Conservation (phyloP, 2,888 invertebrate species). For the Nasonia oneida region DNA sequence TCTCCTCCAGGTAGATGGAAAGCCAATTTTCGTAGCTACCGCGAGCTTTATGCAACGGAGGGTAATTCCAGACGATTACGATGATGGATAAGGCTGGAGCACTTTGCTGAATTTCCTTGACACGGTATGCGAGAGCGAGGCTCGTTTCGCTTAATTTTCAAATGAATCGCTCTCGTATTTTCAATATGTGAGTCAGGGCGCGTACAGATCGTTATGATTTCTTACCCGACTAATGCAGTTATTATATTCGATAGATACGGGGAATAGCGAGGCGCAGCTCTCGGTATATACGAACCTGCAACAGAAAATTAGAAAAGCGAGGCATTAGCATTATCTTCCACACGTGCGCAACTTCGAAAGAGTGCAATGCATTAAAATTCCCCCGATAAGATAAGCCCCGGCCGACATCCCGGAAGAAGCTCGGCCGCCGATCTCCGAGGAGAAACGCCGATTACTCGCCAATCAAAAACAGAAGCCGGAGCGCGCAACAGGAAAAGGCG, state of each 20-base stretch:
- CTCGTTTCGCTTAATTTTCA: conserved; percentile 11
- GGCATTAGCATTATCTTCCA: neutral
- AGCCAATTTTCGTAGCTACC: neutral
- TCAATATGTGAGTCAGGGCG: neutral
- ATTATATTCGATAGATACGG: neutral
- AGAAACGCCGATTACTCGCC: neutral
- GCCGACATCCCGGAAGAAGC: conserved; percentile 5
- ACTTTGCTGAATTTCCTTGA: conserved; percentile 22
- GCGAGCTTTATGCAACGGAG: neutral
- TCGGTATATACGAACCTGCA: conserved; percentile 28
- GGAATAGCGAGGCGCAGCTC: too few species aligned
- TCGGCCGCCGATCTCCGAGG: neutral
- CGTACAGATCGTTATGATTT: neutral
- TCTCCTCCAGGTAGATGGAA: neutral
- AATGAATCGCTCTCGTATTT: conserved; percentile 33
- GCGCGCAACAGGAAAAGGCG: neutral
- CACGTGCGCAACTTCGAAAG: neutral
- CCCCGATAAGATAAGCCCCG: neutral
- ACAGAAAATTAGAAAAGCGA: conserved; percentile 25
- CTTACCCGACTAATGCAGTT: conserved; percentile 14
- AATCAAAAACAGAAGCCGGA: conserved; percentile 16
- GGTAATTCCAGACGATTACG: conserved; percentile 7
- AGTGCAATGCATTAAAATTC: neutral
- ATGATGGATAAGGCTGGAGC: neutral
- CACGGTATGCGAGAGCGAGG: neutral